Conservation (phyloP, 1,140 invertebrate species). For the Dendroctonus ponderosae region DNA sequence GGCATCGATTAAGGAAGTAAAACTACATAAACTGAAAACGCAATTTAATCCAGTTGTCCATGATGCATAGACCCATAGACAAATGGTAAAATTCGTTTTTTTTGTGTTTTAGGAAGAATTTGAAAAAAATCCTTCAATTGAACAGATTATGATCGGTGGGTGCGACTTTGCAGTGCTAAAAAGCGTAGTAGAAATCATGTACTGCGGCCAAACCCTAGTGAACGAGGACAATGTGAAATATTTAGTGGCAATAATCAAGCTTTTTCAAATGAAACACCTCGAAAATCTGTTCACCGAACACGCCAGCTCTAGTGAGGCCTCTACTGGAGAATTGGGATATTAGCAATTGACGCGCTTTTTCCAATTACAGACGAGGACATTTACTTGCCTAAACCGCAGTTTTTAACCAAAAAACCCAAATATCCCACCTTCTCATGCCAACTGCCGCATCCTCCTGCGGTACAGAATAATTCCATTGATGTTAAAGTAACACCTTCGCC, state of each 20-base stretch:
- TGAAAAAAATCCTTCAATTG: constrained; percentile 35
- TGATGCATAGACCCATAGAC: not conserved
- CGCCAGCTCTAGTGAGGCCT: constrained; percentile 19
- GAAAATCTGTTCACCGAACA: constrained; percentile 41
- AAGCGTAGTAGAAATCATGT: constrained; percentile 48
- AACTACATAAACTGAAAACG: not conserved
- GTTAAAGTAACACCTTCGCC: not conserved
- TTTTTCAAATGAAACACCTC: constrained; percentile 45
- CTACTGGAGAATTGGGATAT: not conserved
- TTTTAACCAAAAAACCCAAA: constrained; percentile 35
- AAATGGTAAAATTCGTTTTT: not conserved
- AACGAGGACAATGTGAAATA: constrained; percentile 44
- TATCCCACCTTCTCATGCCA: constrained; percentile 33
- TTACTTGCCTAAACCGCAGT: constrained; percentile 34
- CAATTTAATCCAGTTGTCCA: not conserved
- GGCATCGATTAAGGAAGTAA: no score
- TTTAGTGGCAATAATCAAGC: constrained; percentile 44
- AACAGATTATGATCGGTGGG: constrained; percentile 46
- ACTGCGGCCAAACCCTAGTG: constrained; percentile 47
- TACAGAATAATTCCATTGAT: not conserved
- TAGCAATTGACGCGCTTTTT: no score
- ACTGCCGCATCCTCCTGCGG: not conserved
- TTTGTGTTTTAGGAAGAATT: constrained; percentile 34
- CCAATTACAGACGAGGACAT: constrained; percentile 25
- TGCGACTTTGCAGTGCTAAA: constrained; percentile 46